These are phyloP conservation scores for Odocoileus virginianus DNA, from an alignment of 2,113 vertebrate genomes.

Conservation along the genomic window DNA sequence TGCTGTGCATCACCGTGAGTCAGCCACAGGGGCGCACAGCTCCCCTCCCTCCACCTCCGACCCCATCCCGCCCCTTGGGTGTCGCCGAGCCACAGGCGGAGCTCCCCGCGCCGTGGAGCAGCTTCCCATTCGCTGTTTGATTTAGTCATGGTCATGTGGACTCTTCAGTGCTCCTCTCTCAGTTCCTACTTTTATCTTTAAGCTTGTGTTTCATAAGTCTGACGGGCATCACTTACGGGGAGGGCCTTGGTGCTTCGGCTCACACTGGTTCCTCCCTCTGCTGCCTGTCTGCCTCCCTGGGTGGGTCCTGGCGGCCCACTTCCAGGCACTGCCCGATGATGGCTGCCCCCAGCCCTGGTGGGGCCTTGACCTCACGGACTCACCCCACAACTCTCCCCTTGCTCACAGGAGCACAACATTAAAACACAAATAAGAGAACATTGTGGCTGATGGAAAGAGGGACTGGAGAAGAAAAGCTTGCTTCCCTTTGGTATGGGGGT, in stretches of 20 bases:
- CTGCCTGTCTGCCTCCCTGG: neutral
- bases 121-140: neutral
- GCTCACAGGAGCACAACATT: neutral
- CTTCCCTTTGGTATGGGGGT: neutral
- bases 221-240: accelerated
- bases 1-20: accelerated
- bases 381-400: accelerated
- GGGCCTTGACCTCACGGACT: accelerated
- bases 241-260: neutral
- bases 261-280: neutral
- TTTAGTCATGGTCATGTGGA: accelerated
- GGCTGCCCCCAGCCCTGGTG: neutral
- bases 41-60: accelerated
- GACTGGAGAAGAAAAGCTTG: neutral
- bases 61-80: neutral
- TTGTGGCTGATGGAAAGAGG: neutral
- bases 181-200: neutral
- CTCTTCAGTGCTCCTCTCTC: neutral
- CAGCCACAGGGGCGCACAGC: neutral
- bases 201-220: neutral
- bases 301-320: neutral
- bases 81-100: accelerated
- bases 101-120: neutral
- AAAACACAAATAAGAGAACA: neutral
- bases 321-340: accelerated